Evolutionary conservation across 2,888 invertebrate species (phyloP), one percentile per base, ranked within the genome.

Genomic region (Pterostichus madidus): DNA sequence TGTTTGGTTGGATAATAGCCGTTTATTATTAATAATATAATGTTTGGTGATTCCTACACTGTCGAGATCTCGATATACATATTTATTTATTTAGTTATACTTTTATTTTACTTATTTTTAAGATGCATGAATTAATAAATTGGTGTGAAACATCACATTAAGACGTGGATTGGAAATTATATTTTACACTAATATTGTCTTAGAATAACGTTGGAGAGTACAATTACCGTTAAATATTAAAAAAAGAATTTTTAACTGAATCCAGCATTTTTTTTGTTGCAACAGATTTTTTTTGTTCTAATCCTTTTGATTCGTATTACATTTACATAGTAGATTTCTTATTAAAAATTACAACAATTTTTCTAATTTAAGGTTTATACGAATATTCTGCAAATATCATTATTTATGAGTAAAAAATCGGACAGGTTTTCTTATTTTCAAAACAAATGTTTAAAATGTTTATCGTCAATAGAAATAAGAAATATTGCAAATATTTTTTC

Each of bases 181-280:
- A 71, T 71, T 64, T 71, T 71, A 77, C 56, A 77, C 15, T 77
- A 32, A 77, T 77, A 77, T 77, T 77, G 77, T 77, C 77, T 56
- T 77, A 75, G 52, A 52, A 52, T 75, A 31, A 75, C 31, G 49
- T 75, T n/a, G 35, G 49, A 52, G 24, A 31, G 5, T 61, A 75
- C 64, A 64, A 4, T 11, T 17, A 75, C 17, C 44, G 17, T 7
- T 64, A 35, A 52, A 32, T 73, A 46, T 46, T 5, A n/a, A 73
- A 46, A 75, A 49, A 44, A 73, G 44, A 15, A 24, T 24, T 24
- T 24, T 46, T 46, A 32, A 73, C 24, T 46, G 10, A 75, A 52
- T 11, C 75, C 75, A 53, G 24, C 52, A 39, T 8, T 75, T 75
- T 46, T 75, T 75, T 15, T 10, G 7, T 52, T 71, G 15, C 17